Evolutionary conservation across 2,797 vertebrate species (phyloP).

Genomic region (Oceanodroma leucorhoa): DNA sequence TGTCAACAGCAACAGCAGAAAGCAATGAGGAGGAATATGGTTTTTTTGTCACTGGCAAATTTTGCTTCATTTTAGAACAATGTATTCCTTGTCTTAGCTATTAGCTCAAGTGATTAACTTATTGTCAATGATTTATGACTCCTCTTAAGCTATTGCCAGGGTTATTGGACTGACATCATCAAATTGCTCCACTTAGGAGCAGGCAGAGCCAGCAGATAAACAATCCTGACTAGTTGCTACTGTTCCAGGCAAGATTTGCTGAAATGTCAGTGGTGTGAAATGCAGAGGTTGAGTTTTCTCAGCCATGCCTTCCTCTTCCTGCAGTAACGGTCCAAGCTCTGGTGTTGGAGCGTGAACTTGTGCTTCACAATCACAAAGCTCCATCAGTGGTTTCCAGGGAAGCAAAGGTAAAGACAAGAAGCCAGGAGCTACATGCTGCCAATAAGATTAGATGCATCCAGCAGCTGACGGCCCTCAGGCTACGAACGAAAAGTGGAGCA

Average conservation of each 20-base stretch:
- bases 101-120: background rate
- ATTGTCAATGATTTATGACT: background rate
- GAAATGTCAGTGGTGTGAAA: background rate
- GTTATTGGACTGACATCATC: constrained; percentile 13
- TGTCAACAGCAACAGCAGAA: background rate
- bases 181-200: background rate
- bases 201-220: background rate
- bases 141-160: background rate
- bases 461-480: background rate
- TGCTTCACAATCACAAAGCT: background rate
- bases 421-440: background rate
- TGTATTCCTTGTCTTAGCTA: background rate
- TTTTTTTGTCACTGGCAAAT: background rate
- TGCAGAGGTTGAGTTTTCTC: background rate
- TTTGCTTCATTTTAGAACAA: background rate
- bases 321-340: background rate
- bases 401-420: background rate
- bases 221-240: background rate
- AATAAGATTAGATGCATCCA: background rate
- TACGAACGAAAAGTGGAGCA: background rate
- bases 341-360: background rate
- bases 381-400: background rate
- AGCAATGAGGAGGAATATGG: background rate
- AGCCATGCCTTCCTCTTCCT: background rate
- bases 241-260: background rate